Conservation (phyloP, 2,113 vertebrate species). For the Eptesicus fuscus region DNA sequence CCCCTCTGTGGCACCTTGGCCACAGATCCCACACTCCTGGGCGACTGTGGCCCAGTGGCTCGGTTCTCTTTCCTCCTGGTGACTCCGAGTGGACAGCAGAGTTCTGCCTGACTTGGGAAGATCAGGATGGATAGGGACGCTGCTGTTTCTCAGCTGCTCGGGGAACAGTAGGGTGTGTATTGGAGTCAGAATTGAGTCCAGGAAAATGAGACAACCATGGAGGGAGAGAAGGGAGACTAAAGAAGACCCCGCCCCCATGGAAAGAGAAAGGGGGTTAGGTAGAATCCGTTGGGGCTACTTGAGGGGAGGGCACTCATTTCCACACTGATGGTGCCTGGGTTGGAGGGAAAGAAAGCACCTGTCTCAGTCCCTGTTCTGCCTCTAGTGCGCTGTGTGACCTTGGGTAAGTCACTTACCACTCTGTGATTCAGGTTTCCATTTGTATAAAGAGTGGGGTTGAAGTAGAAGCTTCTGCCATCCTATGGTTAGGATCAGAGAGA, state of each 20-base stretch:
- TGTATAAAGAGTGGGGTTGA: neutral
- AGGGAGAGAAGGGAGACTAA: neutral
- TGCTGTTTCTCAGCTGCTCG: neutral
- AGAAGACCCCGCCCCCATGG: neutral
- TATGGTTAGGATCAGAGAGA: neutral
- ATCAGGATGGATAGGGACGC: neutral
- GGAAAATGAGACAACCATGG: neutral
- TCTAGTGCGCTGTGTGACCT: neutral
- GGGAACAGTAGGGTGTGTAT: neutral
- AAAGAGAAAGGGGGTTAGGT: neutral
- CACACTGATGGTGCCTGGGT: neutral
- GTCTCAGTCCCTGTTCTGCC: neutral
- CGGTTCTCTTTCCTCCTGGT: neutral
- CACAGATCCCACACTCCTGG: neutral
- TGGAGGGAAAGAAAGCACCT: neutral
- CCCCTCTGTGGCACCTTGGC: neutral
- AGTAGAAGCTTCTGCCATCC: neutral
- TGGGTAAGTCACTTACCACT: neutral
- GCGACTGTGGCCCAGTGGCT: neutral
- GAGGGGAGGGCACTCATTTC: neutral
- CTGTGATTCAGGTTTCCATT: neutral
- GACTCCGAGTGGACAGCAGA: neutral
- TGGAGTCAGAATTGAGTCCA: neutral
- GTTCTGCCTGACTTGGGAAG: neutral
- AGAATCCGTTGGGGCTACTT: neutral